Evolutionary conservation across 2,797 vertebrate species (phyloP), one percentile per base, ranked within the genome.

Genomic region (Macropodus opercularis): DNA sequence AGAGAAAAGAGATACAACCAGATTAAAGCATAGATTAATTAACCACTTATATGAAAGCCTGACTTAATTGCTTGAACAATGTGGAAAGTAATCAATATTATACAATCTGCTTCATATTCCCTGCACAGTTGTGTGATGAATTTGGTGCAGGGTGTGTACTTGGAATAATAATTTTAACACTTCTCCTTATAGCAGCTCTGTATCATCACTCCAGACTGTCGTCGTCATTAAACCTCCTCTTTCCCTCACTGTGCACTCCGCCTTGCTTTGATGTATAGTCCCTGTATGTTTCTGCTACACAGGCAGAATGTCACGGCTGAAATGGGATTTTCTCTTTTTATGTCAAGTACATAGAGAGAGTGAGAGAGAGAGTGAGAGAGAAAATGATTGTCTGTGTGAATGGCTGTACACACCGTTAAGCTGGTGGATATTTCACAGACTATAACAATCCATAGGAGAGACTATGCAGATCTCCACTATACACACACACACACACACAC

Each of bases 321-420:
- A 87, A 89, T 86, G 72, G 85, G 87, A 90, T 89, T 87, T 84
- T 83, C 84, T 74, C 74, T 81, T 83, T 86, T 89, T 84, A 76
- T 81, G 81, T 79, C 61, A 62, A 75, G 74, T 69, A 53, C 71
- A 70, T 29, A 22, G 31, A 22, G 59, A 51, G 50, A 10, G 51
- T 35, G 18, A 39, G 31, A 36, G 51, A 40, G 59, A 44, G 70
- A 64, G 34, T 19, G 3, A 43, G 54, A 61, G 64, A 49, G 78
- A 71, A 72, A 63, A 72, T 56, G 18, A 72, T 69, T 81, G 68
- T 70, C 55, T 42, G 36, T 81, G 65, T 83, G 81, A 87, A 87
- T 80, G 57, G 75, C 75, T 68, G 65, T 75, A 72, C 73, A 78
- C 63, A 55, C 43, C 2, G 74, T 79, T 85, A 86, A 89, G 75